These are phyloP conservation scores for Scaptomyza graminum DNA, from an alignment of 1,140 invertebrate species.

Conservation along the genomic window DNA sequence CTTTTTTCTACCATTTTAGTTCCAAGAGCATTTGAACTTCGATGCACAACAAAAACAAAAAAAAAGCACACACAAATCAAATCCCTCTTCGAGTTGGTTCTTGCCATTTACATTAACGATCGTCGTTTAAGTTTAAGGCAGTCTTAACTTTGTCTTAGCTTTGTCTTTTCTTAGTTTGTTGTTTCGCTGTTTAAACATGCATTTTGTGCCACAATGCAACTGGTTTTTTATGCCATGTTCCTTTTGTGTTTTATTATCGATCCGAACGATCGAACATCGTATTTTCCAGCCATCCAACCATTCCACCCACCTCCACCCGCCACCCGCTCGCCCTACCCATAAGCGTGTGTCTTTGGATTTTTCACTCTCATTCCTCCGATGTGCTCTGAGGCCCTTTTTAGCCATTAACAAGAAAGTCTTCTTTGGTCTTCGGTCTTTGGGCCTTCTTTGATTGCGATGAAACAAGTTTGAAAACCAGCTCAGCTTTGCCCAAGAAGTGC, in stretches of 20 bases:
- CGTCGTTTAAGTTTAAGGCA: conserved; percentile 24
- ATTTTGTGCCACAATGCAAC: conserved; percentile 41
- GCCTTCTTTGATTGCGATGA: conserved; percentile 35
- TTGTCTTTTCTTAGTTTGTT: background rate
- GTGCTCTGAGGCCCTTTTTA: conserved; percentile 1
- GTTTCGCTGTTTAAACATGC: background rate
- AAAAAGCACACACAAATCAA: too few species aligned
- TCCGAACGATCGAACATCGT: conserved; percentile 21
- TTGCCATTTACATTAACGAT: conserved; percentile 20
- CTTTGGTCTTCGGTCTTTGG: conserved; percentile 25
- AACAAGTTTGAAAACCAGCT: conserved; percentile 69
- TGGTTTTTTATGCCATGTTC: conserved; percentile 10
- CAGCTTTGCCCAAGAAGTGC: background rate
- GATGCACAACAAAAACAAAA: too few species aligned
- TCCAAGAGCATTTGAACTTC: conserved; percentile 1
- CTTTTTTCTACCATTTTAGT: too few species aligned
- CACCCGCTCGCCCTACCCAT: background rate
- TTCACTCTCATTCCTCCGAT: conserved; percentile 69
- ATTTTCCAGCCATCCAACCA: conserved; percentile 29
- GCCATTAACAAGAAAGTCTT: conserved; percentile 43
- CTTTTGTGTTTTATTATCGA: conserved; percentile 29
- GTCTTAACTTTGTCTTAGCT: conserved; percentile 12
- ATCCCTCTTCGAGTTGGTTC: background rate
- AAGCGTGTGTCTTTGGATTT: conserved; percentile 29
- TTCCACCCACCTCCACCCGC: background rate